Evolutionary conservation across 2,797 vertebrate genomes (phyloP), one percentile per base, ranked within the genome.

Genomic region (Gallinago solitaria): DNA sequence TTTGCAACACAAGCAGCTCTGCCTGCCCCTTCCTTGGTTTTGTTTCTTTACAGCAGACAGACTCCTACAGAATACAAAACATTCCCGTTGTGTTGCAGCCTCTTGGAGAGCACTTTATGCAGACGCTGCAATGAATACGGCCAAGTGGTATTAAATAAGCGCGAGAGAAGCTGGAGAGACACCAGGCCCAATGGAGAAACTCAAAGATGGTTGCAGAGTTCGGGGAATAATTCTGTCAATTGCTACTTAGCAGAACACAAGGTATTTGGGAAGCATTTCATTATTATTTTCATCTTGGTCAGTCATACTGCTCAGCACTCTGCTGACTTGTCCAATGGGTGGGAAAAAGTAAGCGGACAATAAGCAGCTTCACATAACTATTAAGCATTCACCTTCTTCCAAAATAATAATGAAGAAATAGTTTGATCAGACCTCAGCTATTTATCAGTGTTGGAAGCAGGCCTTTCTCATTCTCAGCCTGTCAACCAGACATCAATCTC

Each of bases 1-100:
- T 96, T 95, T 95, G 88, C 94, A 97, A 95, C 86, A 95, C 78
- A 91, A 92, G 92, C 61, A 95, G 81, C 71, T 89, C 83, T 88
- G 89, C 87, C 93, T 91, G 87, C 83, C 95, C 39, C 60, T 71
- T 82, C 78, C 63, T 61, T 91, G 83, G 87, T 85, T 95, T 93
- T 91, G 85, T 94, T 97, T 96, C 94, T 96, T 96, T 95, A 87
- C 25, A 28, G 51, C 54, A 45, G 19, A 64, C 53, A 33, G 41
- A n/a, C 47, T 95, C 70, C 70, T 65, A n/a, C 41, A 43, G 81
- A 76, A 85, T 69, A 78, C 87, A 96, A 96, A 97, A 77, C 20
- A 67, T 50, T 77, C 59, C 64, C 90, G 60, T 70, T 73, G 63
- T 74, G 63, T 80, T 8, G 15, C 65, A 92, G 85, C 15, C 70